Conservation (phyloP, 2,113 vertebrate species). For the Lophotis ruficrista region DNA sequence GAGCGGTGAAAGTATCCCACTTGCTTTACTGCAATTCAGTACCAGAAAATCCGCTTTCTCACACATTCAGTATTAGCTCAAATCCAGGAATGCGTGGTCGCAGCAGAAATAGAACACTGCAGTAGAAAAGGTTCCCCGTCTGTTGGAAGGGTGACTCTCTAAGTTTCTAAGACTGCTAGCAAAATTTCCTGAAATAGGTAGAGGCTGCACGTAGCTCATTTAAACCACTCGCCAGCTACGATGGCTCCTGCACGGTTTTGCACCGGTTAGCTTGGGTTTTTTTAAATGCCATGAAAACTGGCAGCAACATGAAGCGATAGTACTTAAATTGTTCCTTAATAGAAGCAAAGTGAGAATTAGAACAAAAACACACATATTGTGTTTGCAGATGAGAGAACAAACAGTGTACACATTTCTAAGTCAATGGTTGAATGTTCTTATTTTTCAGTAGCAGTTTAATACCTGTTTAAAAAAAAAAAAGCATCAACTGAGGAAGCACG, state of each 20-base stretch:
- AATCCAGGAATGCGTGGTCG: fast-evolving
- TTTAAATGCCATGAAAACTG: background rate
- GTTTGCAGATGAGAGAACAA: background rate
- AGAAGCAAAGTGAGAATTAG: background rate
- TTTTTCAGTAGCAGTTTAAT: background rate
- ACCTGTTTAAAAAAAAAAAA: background rate
- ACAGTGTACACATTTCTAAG: background rate
- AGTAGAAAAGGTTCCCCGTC: fast-evolving
- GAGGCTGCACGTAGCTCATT: background rate
- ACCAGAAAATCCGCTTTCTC: background rate
- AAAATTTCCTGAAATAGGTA: background rate
- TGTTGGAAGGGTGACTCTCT: fast-evolving
- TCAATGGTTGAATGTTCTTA: background rate
- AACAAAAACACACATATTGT: background rate
- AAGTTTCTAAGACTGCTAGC: background rate
- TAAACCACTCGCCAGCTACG: fast-evolving
- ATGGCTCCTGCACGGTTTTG: background rate
- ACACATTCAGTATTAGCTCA: fast-evolving
- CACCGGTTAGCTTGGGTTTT: background rate
- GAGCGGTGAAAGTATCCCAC: background rate
- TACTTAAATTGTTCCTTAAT: background rate
- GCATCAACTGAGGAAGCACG: background rate
- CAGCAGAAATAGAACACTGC: background rate
- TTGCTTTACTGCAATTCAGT: fast-evolving
- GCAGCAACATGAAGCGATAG: background rate